A percentile compares a stretch with the other conserved stretches of the same genome.
phyloP scores from a whole-genome alignment of 2,113 vertebrate genomes.

The Nettapus auritus region DNA sequence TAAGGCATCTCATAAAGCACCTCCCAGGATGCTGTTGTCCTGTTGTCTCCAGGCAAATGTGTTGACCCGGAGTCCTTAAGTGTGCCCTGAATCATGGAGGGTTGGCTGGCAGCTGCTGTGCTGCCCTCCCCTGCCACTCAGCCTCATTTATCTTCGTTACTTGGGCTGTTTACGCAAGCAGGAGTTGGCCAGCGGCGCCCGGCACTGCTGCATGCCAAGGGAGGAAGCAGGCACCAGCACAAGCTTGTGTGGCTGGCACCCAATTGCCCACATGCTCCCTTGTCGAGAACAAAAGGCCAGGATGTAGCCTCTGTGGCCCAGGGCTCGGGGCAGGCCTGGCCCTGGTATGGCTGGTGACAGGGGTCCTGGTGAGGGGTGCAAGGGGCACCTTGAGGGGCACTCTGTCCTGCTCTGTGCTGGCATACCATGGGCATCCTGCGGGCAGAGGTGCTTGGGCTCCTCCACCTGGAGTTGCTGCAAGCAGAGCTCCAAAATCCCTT shows the following conservation, averaged over 20 bases:
- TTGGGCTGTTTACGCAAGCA: background rate
- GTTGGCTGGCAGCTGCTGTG: background rate
- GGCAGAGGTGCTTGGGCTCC: background rate
- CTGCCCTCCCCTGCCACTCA: background rate
- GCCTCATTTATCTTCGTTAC: background rate
- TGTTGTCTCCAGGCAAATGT: no score
- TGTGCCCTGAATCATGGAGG: background rate
- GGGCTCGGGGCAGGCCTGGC: background rate
- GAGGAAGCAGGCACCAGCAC: constrained; percentile 33
- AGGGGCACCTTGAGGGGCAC: background rate
- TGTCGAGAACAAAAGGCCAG: background rate
- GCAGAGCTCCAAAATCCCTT: accelerated
- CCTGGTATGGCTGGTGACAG: accelerated
- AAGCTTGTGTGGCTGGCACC: constrained; percentile 12
- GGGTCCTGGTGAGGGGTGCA: background rate
- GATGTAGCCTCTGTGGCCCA: background rate
- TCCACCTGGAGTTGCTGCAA: background rate
- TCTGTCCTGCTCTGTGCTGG: accelerated
- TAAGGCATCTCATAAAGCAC: accelerated
- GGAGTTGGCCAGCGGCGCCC: background rate
- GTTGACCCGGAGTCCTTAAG: background rate
- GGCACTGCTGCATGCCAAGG: background rate
- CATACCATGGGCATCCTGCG: accelerated
- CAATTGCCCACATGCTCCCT: background rate
- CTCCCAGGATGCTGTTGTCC: accelerated